phyloP scores from a whole-genome alignment of 2,113 vertebrate species.

The Gobius niger region DNA sequence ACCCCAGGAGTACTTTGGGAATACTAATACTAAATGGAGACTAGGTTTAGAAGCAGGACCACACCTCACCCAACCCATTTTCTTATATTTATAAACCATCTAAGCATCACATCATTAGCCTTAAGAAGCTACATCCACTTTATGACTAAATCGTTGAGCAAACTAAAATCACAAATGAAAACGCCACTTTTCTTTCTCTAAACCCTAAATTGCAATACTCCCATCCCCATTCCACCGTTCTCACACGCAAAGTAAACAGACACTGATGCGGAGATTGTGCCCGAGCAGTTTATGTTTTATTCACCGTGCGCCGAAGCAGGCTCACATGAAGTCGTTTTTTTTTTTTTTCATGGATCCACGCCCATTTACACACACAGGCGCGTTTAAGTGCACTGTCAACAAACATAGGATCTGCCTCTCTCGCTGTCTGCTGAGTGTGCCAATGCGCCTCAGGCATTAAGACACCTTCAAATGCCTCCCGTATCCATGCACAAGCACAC shows the following conservation, averaged over 20 bases:
- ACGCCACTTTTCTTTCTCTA: too few relatives aligned
- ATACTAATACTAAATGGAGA: too few relatives aligned
- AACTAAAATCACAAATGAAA: too few relatives aligned
- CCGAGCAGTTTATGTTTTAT: constrained; percentile 82
- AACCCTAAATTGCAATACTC: too few relatives aligned
- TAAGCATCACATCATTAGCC: too few relatives aligned
- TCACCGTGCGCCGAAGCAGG: constrained; percentile 73
- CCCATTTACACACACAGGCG: constrained; percentile 22
- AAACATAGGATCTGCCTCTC: constrained; percentile 80
- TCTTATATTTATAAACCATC: too few relatives aligned
- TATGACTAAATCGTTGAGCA: too few relatives aligned
- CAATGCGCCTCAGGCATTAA: constrained; percentile 75
- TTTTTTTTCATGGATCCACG: constrained; percentile 20
- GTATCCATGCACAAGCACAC: constrained; percentile 19
- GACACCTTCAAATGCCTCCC: constrained; percentile 60
- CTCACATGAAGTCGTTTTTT: constrained; percentile 60
- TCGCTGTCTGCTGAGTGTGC: constrained; percentile 75
- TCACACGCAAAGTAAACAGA: constrained; percentile 6
- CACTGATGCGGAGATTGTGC: constrained; percentile 35
- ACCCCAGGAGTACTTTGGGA: too few relatives aligned
- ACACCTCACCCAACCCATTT: too few relatives aligned
- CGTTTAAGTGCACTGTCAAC: constrained; percentile 84
- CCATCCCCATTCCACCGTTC: too few relatives aligned
- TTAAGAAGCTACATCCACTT: too few relatives aligned
- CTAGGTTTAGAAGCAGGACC: too few relatives aligned